Conservation (phyloP, 2,888 invertebrate genomes). For the Polyploca ridens region DNA sequence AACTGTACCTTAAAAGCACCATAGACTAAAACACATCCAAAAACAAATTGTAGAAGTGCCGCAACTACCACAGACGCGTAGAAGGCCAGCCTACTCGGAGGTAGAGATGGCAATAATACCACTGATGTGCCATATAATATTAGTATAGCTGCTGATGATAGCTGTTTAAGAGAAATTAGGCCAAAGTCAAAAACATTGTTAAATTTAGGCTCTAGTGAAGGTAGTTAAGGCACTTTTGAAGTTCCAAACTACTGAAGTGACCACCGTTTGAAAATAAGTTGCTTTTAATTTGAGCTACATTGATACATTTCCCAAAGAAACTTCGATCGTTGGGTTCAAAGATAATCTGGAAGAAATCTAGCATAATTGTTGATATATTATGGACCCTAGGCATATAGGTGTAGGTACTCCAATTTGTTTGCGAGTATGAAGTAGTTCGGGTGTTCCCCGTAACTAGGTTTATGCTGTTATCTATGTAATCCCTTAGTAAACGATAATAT, state of each 20-base stretch:
- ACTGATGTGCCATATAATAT: slow-evolving; percentile 55
- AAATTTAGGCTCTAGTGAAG: too few species aligned
- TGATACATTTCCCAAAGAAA: too few species aligned
- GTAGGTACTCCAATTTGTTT: background rate
- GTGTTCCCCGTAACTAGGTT: background rate
- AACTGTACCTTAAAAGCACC: slow-evolving; percentile 57
- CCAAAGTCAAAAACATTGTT: too few species aligned
- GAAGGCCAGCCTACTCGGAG: slow-evolving; percentile 44
- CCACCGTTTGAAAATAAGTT: too few species aligned
- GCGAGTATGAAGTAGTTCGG: background rate
- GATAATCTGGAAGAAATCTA: too few species aligned
- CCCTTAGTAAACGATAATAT: background rate
- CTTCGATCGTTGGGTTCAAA: too few species aligned
- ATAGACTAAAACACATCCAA: slow-evolving; percentile 56
- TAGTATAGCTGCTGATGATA: slow-evolving; percentile 43
- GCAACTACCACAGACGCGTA: slow-evolving; percentile 47
- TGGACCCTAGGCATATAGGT: too few species aligned
- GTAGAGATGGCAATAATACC: slow-evolving; percentile 40
- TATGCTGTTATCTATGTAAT: background rate
- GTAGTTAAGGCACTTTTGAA: too few species aligned
- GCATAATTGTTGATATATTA: too few species aligned
- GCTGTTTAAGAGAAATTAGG: slow-evolving; percentile 35
- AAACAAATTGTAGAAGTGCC: slow-evolving; percentile 45
- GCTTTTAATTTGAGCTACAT: too few species aligned
- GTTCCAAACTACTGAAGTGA: too few species aligned